phyloP scores from a whole-genome alignment of 2,113 vertebrate species.

The Piprites chloris region DNA sequence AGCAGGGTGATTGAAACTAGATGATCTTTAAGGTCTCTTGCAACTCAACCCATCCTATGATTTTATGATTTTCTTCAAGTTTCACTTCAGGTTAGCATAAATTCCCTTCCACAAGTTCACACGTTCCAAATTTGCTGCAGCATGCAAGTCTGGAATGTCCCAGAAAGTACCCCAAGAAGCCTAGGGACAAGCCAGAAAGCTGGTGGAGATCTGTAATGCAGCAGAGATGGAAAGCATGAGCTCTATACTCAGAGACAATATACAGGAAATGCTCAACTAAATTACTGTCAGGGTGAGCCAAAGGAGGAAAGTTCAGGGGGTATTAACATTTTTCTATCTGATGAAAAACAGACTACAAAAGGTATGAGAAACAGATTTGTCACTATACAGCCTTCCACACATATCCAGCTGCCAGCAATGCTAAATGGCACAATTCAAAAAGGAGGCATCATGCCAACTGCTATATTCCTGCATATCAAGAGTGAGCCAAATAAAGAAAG shows the following conservation, averaged over 20 bases:
- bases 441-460: neutral
- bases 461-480: neutral
- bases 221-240: neutral
- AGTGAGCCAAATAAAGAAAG: neutral
- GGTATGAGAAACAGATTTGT: constrained; percentile 24
- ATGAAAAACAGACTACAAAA: constrained; percentile 31
- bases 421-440: neutral
- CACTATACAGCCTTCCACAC: neutral
- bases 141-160: neutral
- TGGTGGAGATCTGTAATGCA: fast-evolving
- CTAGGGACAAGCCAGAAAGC: neutral
- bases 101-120: neutral
- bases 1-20: neutral
- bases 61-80: neutral
- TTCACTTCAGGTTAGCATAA: neutral
- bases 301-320: neutral
- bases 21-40: neutral
- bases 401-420: neutral
- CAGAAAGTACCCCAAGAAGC: neutral
- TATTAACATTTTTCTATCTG: constrained; percentile 9
- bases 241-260: neutral
- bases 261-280: neutral
- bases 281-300: neutral
- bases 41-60: neutral
- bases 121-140: neutral